Evolutionary conservation across 2,113 vertebrate genomes (phyloP).

Genomic region (Pangasianodon hypophthalmus): DNA sequence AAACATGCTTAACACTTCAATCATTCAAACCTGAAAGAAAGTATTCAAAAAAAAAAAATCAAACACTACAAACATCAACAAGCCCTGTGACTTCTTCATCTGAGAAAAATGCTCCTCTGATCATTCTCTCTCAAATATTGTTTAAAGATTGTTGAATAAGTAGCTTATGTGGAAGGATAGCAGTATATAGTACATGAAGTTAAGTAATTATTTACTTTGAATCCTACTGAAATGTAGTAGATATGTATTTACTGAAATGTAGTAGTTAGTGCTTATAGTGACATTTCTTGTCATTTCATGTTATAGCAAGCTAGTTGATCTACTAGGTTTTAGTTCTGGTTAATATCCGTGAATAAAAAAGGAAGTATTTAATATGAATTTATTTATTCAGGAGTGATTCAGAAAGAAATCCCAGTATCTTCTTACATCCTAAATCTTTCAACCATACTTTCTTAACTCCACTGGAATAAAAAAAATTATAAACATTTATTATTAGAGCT

Average conservation of each 20-base stretch:
- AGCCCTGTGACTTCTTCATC: not conserved
- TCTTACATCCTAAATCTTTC: not conserved
- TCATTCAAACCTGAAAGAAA: not conserved
- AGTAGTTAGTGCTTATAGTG: not conserved
- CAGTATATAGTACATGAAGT: not conserved
- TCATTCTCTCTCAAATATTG: not conserved
- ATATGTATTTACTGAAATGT: not conserved
- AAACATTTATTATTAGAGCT: not conserved
- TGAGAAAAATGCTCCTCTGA: not conserved
- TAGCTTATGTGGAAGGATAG: not conserved
- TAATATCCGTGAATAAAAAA: not conserved
- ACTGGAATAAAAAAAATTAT: not conserved
- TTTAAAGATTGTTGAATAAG: not conserved
- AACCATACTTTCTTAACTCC: not conserved
- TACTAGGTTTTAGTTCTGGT: not conserved
- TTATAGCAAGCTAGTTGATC: not conserved
- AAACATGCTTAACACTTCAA: not conserved
- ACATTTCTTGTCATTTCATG: not conserved
- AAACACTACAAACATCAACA: not conserved
- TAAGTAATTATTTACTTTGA: not conserved
- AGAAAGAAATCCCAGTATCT: not conserved
- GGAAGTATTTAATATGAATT: not conserved
- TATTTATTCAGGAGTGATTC: not conserved
- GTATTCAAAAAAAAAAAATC: not conserved
- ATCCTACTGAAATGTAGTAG: not conserved